Conservation (phyloP, 2,888 invertebrate species). For the Mechanitis mazaeus region DNA sequence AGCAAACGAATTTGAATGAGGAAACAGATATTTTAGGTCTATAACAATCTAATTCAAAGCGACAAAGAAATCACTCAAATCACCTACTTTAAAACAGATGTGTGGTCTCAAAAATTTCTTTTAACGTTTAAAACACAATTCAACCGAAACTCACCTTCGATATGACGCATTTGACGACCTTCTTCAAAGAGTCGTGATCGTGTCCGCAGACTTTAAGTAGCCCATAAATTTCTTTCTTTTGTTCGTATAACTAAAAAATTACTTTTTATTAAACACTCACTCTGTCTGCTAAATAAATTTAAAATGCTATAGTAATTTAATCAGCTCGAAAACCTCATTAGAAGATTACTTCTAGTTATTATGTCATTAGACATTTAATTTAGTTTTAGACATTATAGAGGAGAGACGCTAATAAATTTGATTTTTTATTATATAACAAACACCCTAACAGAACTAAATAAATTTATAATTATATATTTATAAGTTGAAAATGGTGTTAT, state of each 20-base stretch:
- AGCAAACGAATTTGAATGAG: constrained; percentile 1
- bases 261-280: constrained; percentile 16
- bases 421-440: too few relatives aligned
- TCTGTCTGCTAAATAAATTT: not conserved
- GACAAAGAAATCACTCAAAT: not conserved
- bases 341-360: too few relatives aligned
- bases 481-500: not conserved
- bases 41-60: not conserved
- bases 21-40: not conserved
- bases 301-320: too few relatives aligned
- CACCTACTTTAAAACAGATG: not conserved
- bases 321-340: too few relatives aligned
- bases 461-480: not conserved
- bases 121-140: not conserved
- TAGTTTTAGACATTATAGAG: too few relatives aligned
- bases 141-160: constrained; percentile 50
- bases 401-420: too few relatives aligned
- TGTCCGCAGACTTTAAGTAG: constrained; percentile 65
- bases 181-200: constrained; percentile 64
- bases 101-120: not conserved
- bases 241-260: constrained; percentile 54
- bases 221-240: constrained; percentile 55
- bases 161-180: constrained; percentile 71
- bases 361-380: too few relatives aligned
- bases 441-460: not conserved